These are phyloP conservation scores for Galemys pyrenaicus DNA, from an alignment of 2,113 vertebrate species.

Conservation along the genomic window DNA sequence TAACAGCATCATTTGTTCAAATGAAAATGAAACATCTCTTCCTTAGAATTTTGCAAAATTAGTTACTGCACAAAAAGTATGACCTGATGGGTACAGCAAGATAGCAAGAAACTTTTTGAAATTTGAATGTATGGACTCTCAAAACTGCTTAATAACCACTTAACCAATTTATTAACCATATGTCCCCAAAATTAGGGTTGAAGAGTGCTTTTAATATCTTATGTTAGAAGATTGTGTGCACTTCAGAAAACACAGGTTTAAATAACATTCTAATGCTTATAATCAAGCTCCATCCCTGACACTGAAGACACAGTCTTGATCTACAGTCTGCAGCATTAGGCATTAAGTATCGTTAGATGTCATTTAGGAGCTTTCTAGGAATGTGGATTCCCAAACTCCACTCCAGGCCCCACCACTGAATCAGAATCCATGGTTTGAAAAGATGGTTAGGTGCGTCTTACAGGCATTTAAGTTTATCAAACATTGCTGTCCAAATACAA, in stretches of 20 bases:
- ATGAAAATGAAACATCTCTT: background rate
- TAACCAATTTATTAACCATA: background rate
- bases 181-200: background rate
- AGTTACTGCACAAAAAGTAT: background rate
- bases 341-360: no score
- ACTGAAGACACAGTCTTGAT: background rate
- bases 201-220: background rate
- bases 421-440: background rate
- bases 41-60: conserved; percentile 20
- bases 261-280: background rate
- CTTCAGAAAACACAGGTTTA: background rate
- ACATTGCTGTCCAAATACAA: background rate
- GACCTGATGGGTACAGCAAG: background rate
- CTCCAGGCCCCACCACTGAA: background rate
- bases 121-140: background rate
- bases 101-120: background rate
- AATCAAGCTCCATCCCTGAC: background rate
- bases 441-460: background rate
- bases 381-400: background rate
- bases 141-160: background rate
- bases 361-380: background rate
- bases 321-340: background rate
- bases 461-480: background rate
- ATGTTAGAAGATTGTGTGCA: background rate
- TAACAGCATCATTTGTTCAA: background rate